Conservation (phyloP, 2,888 invertebrate genomes). For the Cephus rjabovi region DNA sequence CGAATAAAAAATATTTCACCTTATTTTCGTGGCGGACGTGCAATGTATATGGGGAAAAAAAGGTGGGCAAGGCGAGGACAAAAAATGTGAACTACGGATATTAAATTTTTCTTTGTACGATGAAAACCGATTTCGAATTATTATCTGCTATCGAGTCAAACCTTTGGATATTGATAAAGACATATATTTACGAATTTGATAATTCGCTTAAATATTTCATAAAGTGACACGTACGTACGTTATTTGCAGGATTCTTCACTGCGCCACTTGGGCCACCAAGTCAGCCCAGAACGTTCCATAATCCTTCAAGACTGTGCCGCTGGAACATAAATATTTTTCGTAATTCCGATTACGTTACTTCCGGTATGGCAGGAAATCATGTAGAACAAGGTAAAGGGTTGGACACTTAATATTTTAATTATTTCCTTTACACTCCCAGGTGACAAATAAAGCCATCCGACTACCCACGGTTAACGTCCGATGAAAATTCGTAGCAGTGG, state of each 20-base stretch:
- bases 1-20: background rate
- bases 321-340: slow-evolving; percentile 65
- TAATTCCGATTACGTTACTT: background rate
- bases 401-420: background rate
- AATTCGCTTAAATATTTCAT: background rate
- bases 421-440: background rate
- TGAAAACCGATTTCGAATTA: background rate
- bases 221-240: background rate
- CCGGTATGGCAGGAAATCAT: too few relatives aligned
- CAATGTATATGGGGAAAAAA: background rate
- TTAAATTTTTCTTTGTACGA: background rate
- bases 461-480: background rate
- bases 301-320: slow-evolving; percentile 81
- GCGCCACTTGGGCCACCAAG: slow-evolving; percentile 37
- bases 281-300: slow-evolving; percentile 82
- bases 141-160: background rate
- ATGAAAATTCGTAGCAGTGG: background rate
- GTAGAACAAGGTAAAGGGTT: background rate
- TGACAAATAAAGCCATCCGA: background rate
- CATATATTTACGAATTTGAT: background rate
- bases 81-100: background rate
- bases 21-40: background rate
- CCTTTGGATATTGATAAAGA: background rate
- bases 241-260: background rate
- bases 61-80: too few relatives aligned